Conservation (phyloP, 2,797 vertebrate species). For the Bovichtus variegatus region DNA sequence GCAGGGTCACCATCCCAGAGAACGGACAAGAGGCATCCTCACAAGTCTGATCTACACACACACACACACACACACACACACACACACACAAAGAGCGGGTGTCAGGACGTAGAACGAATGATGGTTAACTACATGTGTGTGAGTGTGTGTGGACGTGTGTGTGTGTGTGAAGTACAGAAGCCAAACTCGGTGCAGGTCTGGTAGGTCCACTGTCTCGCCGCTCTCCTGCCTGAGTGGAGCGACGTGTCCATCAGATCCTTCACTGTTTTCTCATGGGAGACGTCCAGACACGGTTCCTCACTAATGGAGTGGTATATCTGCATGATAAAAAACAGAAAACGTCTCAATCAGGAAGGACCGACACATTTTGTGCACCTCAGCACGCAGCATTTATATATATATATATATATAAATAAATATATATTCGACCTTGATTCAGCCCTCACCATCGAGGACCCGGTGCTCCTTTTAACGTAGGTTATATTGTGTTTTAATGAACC, state of each 20-base stretch:
- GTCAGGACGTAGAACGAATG: background rate
- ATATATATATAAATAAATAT: too few relatives aligned
- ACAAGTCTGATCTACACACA: constrained; percentile 82
- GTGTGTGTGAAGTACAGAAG: constrained; percentile 84
- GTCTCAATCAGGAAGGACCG: too few relatives aligned
- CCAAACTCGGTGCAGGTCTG: constrained; percentile 93
- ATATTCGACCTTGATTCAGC: too few relatives aligned
- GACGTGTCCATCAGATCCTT: constrained; percentile 79
- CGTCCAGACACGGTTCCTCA: constrained; percentile 78
- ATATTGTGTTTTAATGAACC: too few relatives aligned
- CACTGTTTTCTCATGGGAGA: constrained; percentile 78
- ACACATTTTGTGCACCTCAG: too few relatives aligned
- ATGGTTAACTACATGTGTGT: fast-evolving
- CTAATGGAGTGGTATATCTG: constrained; percentile 77
- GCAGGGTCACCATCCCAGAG: constrained; percentile 81
- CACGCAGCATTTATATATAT: too few relatives aligned
- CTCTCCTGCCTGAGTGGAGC: constrained; percentile 45
- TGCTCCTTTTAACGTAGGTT: too few relatives aligned
- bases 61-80: constrained; percentile 19
- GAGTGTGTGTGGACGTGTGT: background rate
- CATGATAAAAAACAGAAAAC: background rate
- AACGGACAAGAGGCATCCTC: constrained; percentile 87
- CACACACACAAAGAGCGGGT: background rate
- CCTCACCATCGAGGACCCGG: too few relatives aligned
- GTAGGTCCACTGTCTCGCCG: constrained; percentile 88